A percentile compares a stretch with the other conserved stretches of the same genome.
phyloP scores from a whole-genome alignment of 2,888 invertebrate species.

The Ashinkailepas kermadecensis region DNA sequence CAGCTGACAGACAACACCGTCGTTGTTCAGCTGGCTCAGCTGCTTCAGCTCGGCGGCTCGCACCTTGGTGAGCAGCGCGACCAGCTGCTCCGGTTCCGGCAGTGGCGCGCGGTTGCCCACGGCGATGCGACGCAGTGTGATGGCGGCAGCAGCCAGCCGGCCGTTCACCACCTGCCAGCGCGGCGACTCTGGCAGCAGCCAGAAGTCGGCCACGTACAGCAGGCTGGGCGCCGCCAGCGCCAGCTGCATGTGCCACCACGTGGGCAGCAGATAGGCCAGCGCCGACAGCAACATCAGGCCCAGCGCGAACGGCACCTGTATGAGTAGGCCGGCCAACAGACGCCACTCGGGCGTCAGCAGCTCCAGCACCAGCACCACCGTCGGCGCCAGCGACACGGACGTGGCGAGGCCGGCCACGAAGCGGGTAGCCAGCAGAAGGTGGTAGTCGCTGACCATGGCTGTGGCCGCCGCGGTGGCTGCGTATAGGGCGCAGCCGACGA shows the following conservation, averaged over 20 bases:
- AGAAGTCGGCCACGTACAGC: slow-evolving; percentile 49
- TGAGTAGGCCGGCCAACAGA: slow-evolving; percentile 55
- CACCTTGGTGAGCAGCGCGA: background rate
- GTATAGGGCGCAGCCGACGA: slow-evolving; percentile 32
- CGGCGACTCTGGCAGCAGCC: slow-evolving; percentile 68
- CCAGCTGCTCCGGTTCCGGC: slow-evolving; percentile 20
- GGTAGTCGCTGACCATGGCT: slow-evolving; percentile 31
- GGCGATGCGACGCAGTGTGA: slow-evolving; percentile 56
- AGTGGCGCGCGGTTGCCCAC: slow-evolving; percentile 41
- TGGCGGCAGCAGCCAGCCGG: slow-evolving; percentile 53
- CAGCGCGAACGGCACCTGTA: slow-evolving; percentile 62
- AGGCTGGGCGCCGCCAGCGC: slow-evolving; percentile 57
- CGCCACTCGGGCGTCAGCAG: slow-evolving; percentile 54
- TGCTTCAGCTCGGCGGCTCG: slow-evolving; percentile 35
- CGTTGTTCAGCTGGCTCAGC: slow-evolving; percentile 43
- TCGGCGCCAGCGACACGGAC: slow-evolving; percentile 27
- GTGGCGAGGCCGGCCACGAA: slow-evolving; percentile 30
- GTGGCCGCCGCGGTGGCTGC: slow-evolving; percentile 31
- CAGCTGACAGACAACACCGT: slow-evolving; percentile 55
- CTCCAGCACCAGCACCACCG: slow-evolving; percentile 45
- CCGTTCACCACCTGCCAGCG: slow-evolving; percentile 67
- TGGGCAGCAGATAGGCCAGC: slow-evolving; percentile 57
- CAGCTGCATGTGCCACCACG: slow-evolving; percentile 61
- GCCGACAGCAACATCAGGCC: slow-evolving; percentile 58
- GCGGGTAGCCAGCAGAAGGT: slow-evolving; percentile 33